Percentiles rank a stretch among this genome's conserved stretches.
Evolutionary conservation across 2,797 vertebrate species (phyloP).

Genomic region (Aeoliscus strigatus): DNA sequence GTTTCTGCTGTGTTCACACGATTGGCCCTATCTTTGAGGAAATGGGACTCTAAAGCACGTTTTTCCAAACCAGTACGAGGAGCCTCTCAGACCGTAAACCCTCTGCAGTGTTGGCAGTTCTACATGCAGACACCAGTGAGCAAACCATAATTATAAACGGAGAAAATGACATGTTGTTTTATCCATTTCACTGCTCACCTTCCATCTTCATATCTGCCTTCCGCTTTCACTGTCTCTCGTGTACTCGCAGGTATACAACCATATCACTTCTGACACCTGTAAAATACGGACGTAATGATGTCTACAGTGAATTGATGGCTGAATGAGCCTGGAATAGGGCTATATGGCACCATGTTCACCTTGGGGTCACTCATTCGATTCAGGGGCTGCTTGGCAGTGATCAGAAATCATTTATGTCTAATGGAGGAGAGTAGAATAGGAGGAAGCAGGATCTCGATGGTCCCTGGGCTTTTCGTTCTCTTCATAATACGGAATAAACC

Average conservation of each 20-base stretch:
- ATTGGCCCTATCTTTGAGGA: too few relatives aligned
- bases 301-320: conserved; percentile 63
- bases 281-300: conserved; percentile 69
- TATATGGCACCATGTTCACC: conserved; percentile 55
- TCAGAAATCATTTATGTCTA: conserved; percentile 66
- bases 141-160: neutral
- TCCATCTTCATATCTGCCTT: neutral
- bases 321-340: conserved; percentile 51
- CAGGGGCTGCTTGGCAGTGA: conserved; percentile 52
- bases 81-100: neutral
- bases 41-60: too few relatives aligned
- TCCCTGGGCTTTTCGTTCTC: conserved; percentile 22
- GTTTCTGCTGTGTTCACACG: too few relatives aligned
- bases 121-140: neutral
- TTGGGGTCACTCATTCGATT: conserved; percentile 67
- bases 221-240: neutral
- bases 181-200: neutral
- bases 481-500: conserved; percentile 48
- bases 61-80: too few relatives aligned
- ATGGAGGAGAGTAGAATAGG: conserved; percentile 38
- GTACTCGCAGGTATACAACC: conserved; percentile 9
- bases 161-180: conserved; percentile 4
- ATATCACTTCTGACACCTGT: conserved; percentile 63
- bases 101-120: neutral
- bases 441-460: conserved; percentile 25